Conservation (phyloP, 2,797 vertebrate species). For the Australoheros facetus region DNA sequence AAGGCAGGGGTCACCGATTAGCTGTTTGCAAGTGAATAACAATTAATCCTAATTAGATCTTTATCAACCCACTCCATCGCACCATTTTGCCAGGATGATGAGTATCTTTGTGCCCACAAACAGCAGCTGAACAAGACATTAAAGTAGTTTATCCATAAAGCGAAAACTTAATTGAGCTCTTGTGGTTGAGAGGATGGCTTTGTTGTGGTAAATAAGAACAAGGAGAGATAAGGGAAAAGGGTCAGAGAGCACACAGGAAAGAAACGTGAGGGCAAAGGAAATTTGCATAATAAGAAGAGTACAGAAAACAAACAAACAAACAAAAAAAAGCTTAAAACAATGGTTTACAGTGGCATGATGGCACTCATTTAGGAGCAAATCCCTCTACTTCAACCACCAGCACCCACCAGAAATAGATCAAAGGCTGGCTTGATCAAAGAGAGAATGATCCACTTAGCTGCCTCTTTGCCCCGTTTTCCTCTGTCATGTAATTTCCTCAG, state of each 20-base stretch:
- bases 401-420: constrained; percentile 67
- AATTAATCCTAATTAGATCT: constrained; percentile 58
- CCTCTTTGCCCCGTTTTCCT: constrained; percentile 51
- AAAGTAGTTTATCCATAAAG: constrained; percentile 48
- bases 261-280: not conserved
- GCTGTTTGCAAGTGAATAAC: constrained; percentile 27
- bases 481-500: constrained; percentile 60
- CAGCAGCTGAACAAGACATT: constrained; percentile 49
- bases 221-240: not conserved
- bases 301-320: constrained; percentile 3
- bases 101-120: constrained; percentile 50
- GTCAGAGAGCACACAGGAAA: not conserved
- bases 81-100: constrained; percentile 39
- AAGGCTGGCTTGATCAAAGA: constrained; percentile 67
- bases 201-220: constrained; percentile 55
- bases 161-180: constrained; percentile 40
- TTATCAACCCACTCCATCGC: constrained; percentile 45
- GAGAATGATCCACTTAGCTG: constrained; percentile 57
- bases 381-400: constrained; percentile 43
- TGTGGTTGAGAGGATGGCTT: constrained; percentile 31
- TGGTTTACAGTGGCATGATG: constrained; percentile 39
- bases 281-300: constrained; percentile 1
- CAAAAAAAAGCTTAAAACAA: constrained; percentile 15
- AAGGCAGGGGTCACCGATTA: constrained; percentile 36
- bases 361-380: constrained; percentile 49